Base-by-base conservation (phyloP, 2,797 vertebrate species). In the Sebastes itinus region DNA sequence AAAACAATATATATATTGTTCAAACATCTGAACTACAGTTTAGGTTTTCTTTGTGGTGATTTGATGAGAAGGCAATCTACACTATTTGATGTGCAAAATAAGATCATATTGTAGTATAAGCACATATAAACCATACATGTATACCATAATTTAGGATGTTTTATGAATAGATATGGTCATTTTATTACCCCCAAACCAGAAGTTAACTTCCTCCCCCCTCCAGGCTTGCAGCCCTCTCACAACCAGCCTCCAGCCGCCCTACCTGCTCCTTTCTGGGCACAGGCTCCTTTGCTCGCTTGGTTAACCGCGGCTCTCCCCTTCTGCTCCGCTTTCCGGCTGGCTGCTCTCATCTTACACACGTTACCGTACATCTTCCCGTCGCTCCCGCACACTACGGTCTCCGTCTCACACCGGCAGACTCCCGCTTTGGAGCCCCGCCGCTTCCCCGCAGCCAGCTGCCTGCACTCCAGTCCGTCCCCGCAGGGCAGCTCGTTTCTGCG, bases 351-450 rank as follows among this genome's bases (percentile, higher is more conserved):
- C 72, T 95, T 96, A 76, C 97, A 99, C 84, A 95, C 93, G 80
- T 96, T 97, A 35, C 96, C 93, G 74, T 99, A 98, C 38, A 96
- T 97, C 13, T 93, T 96, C n/a, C 97, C 97, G 87, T 99, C 97
- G 81, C 95, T 97, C 69, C 96, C 98, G 32, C 98, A 99, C 92
- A 98, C 96, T 33, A 95, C 89, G 18, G 94, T 93, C 58, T 92
- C 92, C 84, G 90, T 93, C 83, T 94, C 96, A 84, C 98, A 99
- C 87, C 96, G 96, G 78, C 98, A 99, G 46, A 93, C 88, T 1
- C 97, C 95, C 62, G 35, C 35, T 6, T 95, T 96, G 11, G 90
- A 85, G 70, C 93, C 93, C 14, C 95, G 95, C 75, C 93, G 96
- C 80, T 90, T 95, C 52, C 73, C 80, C 35, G 75, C 82, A 0